Base-by-base conservation (phyloP, 2,797 vertebrate species). In the Falco berigora region DNA sequence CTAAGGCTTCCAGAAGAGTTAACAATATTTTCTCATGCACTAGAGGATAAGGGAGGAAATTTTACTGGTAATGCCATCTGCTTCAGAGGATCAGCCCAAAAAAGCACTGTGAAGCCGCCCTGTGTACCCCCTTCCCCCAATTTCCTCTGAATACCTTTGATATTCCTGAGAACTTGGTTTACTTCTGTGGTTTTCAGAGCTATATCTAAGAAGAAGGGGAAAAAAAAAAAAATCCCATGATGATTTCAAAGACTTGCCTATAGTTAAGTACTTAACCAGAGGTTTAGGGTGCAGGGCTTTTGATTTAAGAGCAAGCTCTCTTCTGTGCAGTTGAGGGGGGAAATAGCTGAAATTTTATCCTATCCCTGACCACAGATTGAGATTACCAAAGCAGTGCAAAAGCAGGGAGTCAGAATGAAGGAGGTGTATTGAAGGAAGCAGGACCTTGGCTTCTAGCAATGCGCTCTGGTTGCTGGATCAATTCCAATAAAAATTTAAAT, bases 261-360 rank as follows among this genome's bases (percentile, higher is more conserved):
- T 59, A 93, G 72, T 82, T 95, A 92, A 96, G 69, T 86, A 82
- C 69, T 94, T 97, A 92, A 95, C 92, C 91, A 95, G 92, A 91
- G 86, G 73, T 91, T 96, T 69, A 86, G 92, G 93, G 81, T 87
- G 49, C 79, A 88, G 74, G 61, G 46, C 53, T 86, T 92, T 88
- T 96, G 92, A 96, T 96, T 97, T 96, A 96, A 96, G 95, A 94
- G 94, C 96, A 94, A 91, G 68, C 59, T 91, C 95, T 88, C 66
- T 89, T 95, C 76, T 40, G 19, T 94, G 88, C 86, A 84, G 74
- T 79, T 83, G 72, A 91, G 50, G 89, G 92, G 92, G 94, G 93
- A 96, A 97, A 97, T 94, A 97, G 89, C 91, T 92, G 95, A 96
- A 96, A 97, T 97, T 96, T 94, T 97, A 96, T 95, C 94, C 91